Evolutionary conservation across 2,113 vertebrate species (phyloP), one percentile per base, ranked within the genome.

Genomic region (Motacilla tschutschensis): DNA sequence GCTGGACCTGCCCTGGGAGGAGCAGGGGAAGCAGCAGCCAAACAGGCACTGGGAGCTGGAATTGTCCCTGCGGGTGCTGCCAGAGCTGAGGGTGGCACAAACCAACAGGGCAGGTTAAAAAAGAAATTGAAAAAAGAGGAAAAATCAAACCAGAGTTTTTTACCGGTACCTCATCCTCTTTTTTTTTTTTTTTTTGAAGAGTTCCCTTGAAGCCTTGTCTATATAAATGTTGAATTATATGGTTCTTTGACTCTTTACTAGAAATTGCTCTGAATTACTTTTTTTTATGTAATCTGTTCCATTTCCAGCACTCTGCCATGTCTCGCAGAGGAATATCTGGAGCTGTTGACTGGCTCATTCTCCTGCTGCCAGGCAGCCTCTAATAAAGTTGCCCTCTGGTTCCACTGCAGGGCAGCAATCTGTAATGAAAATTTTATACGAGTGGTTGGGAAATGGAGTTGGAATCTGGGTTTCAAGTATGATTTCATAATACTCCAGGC

Each of bases 221-320:
- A 22, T 91, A 75, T 89, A 89, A 87, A 90, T 44, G 90, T 81
- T 92, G 93, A 90, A 92, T 93, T 89, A 87, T 83, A 79, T 85
- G 77, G 79, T 66, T 89, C 90, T 94, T 85, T 89, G 88, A 40
- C 88, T 62, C 58, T 62, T 76, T 79, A 75, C 88, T 66, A 91
- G 86, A 75, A 95, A 92, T 83, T 75, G 90, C 91, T 92, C 86
- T 69, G 88, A 85, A 94, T 87, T 87, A 80, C 82, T 22, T 62
- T 69, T 84, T 90, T 91, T 78, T 87, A 57, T 92, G 29, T 85
- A 81, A 90, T 83, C 88, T 86, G 79, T 87, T 93, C 59, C 88
- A 43, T 94, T 94, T 81, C 94, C 90, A 94, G 85, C 60, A 12
- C 91, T 82, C 58, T 48, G 86, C 84, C 8, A 6, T 83, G 62